Conservation (phyloP, 2,797 vertebrate genomes). For the Chelon auratus region DNA sequence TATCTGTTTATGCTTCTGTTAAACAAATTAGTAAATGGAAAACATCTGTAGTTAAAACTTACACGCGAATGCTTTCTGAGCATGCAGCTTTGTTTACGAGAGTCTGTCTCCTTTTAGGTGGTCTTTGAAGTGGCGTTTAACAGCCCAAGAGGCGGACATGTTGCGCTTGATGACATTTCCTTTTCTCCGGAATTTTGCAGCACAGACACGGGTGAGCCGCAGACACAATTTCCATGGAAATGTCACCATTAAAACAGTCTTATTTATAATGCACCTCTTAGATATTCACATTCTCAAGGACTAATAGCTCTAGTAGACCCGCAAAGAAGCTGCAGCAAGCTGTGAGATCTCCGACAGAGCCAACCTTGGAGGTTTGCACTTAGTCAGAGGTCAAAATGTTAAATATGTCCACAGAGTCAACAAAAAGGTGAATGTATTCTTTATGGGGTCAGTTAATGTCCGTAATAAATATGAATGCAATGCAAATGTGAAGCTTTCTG, state of each 20-base stretch:
- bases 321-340: too few relatives aligned
- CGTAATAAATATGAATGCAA: background rate
- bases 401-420: background rate
- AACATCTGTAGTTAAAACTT: too few relatives aligned
- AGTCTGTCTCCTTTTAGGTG: constrained; percentile 78
- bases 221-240: background rate
- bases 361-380: background rate
- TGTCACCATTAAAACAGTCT: background rate
- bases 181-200: constrained; percentile 92
- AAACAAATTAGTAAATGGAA: too few relatives aligned
- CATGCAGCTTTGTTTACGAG: constrained; percentile 2
- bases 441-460: background rate
- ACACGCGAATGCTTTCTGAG: too few relatives aligned
- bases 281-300: background rate
- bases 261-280: background rate
- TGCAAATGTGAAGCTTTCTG: background rate
- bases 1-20: too few relatives aligned
- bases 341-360: background rate
- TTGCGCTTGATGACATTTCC: constrained; percentile 93
- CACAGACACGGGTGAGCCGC: constrained; percentile 86
- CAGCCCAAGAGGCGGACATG: constrained; percentile 89
- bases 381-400: background rate
- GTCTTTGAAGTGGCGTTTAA: constrained; percentile 97
- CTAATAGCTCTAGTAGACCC: background rate
- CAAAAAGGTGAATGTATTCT: background rate